Percentiles rank a stretch among this genome's conserved stretches.
Conservation (phyloP, 2,888 invertebrate genomes). For the Nycteola revayana region DNA sequence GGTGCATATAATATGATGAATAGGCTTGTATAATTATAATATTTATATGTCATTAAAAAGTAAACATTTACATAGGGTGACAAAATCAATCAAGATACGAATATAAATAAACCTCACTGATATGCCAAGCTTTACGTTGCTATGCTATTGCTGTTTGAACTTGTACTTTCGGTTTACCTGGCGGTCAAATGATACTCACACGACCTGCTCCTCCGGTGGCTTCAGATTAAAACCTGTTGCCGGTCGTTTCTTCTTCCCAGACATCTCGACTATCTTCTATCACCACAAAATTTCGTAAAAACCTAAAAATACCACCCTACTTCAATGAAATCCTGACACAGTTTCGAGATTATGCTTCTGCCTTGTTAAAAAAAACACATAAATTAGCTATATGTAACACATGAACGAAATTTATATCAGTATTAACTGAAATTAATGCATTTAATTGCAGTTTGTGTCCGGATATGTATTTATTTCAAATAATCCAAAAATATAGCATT, state of each 20-base stretch:
- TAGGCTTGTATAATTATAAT: too few species aligned
- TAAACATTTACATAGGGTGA: too few species aligned
- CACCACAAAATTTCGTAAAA: conserved; percentile 10
- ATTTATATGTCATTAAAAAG: too few species aligned
- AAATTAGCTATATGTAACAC: conserved; percentile 26
- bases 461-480: not conserved
- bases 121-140: too few species aligned
- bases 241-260: conserved; percentile 58
- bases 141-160: too few species aligned
- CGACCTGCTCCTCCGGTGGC: conserved; percentile 61
- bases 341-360: conserved; percentile 27
- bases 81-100: too few species aligned
- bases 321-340: conserved; percentile 25
- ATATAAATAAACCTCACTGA: too few species aligned
- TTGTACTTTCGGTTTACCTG: too few species aligned
- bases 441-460: conserved; percentile 9
- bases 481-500: conserved; percentile 25
- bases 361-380: conserved; percentile 25
- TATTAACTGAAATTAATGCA: conserved; percentile 5
- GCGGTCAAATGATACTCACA: conserved; percentile 49
- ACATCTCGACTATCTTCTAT: conserved; percentile 46
- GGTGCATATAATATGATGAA: too few species aligned
- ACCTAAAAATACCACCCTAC: conserved; percentile 21
- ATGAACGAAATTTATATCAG: conserved; percentile 17
- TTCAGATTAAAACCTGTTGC: conserved; percentile 60